phyloP scores from a whole-genome alignment of 2,797 vertebrate genomes.

The Lithobates sylvaticus region DNA sequence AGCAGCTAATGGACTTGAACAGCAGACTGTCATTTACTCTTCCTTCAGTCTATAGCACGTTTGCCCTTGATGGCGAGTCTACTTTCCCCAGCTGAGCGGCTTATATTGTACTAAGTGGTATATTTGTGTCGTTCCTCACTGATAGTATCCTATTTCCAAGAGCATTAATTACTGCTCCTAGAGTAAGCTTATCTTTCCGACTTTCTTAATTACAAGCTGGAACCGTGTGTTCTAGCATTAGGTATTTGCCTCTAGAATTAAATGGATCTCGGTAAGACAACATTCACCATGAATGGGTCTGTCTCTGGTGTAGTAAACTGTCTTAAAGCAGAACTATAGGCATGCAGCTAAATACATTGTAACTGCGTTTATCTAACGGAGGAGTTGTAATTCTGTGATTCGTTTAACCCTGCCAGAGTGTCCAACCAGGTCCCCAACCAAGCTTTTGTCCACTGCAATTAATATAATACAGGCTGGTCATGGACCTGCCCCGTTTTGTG shows the following conservation, averaged over 20 bases:
- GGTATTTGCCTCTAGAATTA: slow-evolving; percentile 65
- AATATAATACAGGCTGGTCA: too few relatives aligned
- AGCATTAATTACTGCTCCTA: slow-evolving; percentile 74
- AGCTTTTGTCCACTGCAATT: too few relatives aligned
- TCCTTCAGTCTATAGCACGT: slow-evolving; percentile 86
- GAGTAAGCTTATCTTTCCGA: slow-evolving; percentile 76
- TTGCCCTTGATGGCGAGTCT: slow-evolving; percentile 91
- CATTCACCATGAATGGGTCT: slow-evolving; percentile 52
- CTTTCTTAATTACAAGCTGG: slow-evolving; percentile 76
- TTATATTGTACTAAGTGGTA: slow-evolving; percentile 84
- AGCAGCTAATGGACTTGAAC: slow-evolving; percentile 99
- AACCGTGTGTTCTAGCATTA: slow-evolving; percentile 69
- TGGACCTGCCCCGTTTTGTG: too few relatives aligned
- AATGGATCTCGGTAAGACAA: slow-evolving; percentile 56
- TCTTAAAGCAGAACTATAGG: slow-evolving; percentile 18
- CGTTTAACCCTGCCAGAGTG: too few relatives aligned
- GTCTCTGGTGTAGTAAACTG: slow-evolving; percentile 52
- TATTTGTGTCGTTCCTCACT: slow-evolving; percentile 80
- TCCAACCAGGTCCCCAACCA: too few relatives aligned
- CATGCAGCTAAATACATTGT: background rate
- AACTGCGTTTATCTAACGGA: too few relatives aligned
- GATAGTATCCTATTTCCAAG: slow-evolving; percentile 76
- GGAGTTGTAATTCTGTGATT: too few relatives aligned
- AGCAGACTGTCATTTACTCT: slow-evolving; percentile 95
- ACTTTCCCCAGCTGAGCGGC: slow-evolving; percentile 85